phyloP scores from a whole-genome alignment of 2,888 invertebrate genomes.

The Andricus curvator region DNA sequence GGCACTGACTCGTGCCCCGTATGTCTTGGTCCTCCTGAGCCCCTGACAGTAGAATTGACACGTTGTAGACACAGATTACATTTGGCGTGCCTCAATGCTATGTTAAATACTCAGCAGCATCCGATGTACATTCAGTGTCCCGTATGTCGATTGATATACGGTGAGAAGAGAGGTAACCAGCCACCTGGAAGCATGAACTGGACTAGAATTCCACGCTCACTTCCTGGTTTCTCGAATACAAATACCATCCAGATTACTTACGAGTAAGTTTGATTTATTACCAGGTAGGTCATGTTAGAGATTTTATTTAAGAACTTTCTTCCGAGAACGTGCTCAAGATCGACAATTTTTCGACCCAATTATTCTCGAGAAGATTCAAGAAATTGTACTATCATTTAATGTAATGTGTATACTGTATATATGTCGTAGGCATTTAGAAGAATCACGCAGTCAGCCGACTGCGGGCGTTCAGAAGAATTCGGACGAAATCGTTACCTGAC shows the following conservation, averaged over 20 bases:
- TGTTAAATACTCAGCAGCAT: conserved; percentile 84
- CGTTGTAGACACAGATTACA: conserved; percentile 91
- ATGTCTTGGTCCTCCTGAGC: conserved; percentile 81
- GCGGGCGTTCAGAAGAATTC: too few relatives aligned
- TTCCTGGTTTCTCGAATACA: conserved; percentile 85
- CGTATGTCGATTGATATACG: conserved; percentile 91
- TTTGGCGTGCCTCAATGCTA: conserved; percentile 87
- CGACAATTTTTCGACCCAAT: too few relatives aligned
- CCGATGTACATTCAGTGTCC: conserved; percentile 90
- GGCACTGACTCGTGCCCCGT: conserved; percentile 87
- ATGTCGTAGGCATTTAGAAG: too few relatives aligned
- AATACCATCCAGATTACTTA: conserved; percentile 91
- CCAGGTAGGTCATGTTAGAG: too few relatives aligned
- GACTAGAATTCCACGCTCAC: conserved; percentile 84
- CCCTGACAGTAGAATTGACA: conserved; percentile 83
- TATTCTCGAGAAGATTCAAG: too few relatives aligned
- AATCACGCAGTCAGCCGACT: too few relatives aligned
- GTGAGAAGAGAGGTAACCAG: conserved; percentile 89
- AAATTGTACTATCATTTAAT: too few relatives aligned
- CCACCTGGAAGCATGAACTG: conserved; percentile 92
- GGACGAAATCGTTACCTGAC: too few relatives aligned
- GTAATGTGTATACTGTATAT: too few relatives aligned
- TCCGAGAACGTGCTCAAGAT: too few relatives aligned
- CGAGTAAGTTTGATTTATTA: conserved; percentile 80
- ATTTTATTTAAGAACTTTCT: too few relatives aligned